phyloP scores from a whole-genome alignment of 2,888 invertebrate genomes.

The Bombyx huttoni region DNA sequence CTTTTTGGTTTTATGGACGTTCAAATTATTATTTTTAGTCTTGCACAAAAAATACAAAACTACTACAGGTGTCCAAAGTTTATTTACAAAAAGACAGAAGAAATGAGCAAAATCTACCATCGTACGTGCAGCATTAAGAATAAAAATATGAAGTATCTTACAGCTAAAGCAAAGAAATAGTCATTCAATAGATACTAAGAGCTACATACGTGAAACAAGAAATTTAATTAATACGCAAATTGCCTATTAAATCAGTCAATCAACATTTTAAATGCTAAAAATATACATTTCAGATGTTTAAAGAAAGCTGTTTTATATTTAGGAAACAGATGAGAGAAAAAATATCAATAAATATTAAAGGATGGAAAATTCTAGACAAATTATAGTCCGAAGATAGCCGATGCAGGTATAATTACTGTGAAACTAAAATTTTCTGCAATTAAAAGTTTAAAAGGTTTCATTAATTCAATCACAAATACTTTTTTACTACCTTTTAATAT shows the following conservation, averaged over 20 bases:
- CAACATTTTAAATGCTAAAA: conserved; percentile 48
- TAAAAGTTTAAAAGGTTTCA: conserved; percentile 56
- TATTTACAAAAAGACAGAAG: conserved; percentile 21
- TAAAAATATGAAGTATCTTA: conserved; percentile 18
- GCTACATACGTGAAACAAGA: conserved; percentile 23
- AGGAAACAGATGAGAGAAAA: conserved; percentile 16
- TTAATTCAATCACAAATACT: conserved; percentile 31
- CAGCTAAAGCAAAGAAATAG: conserved; percentile 28
- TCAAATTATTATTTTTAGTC: conserved; percentile 6
- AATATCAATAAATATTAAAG: conserved; percentile 48
- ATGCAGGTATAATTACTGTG: too few relatives aligned
- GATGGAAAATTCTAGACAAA: conserved; percentile 48
- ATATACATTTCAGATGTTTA: conserved; percentile 34
- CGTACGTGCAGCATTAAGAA: conserved; percentile 38
- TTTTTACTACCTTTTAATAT: background rate
- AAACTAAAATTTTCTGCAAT: conserved; percentile 36
- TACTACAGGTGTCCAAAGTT: conserved; percentile 11
- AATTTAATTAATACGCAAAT: conserved; percentile 16
- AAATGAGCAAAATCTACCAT: conserved; percentile 42
- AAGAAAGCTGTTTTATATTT: conserved; percentile 11
- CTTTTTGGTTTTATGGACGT: conserved; percentile 9
- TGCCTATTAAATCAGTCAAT: conserved; percentile 51
- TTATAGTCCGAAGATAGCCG: conserved; percentile 10
- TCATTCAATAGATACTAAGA: conserved; percentile 20
- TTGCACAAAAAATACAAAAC: conserved; percentile 27